Evolutionary conservation across 2,113 vertebrate genomes (phyloP).

Genomic region (Cololabis saira): DNA sequence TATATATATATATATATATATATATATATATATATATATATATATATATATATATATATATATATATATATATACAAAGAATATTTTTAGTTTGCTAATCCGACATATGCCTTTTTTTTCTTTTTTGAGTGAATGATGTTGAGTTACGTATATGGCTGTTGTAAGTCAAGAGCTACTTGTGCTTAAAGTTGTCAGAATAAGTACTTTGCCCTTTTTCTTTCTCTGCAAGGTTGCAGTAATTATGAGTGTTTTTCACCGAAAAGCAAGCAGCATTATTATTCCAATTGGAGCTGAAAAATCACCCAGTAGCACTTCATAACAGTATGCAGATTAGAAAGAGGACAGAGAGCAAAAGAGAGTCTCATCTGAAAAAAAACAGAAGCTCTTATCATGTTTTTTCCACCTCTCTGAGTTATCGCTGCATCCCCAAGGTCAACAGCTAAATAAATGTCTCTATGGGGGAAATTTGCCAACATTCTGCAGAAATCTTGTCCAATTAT

Average conservation of each 20-base stretch:
- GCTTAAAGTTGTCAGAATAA: slow-evolving; percentile 41
- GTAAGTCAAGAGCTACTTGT: slow-evolving; percentile 50
- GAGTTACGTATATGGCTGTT: not conserved
- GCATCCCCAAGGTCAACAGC: slow-evolving; percentile 63
- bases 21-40: no score
- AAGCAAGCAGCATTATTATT: slow-evolving; percentile 54
- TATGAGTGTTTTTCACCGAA: slow-evolving; percentile 64
- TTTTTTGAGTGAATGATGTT: not conserved
- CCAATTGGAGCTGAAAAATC: slow-evolving; percentile 63
- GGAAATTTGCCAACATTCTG: slow-evolving; percentile 35
- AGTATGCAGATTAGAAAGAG: slow-evolving; percentile 40
- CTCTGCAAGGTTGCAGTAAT: slow-evolving; percentile 64
- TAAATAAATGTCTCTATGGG: slow-evolving; percentile 62
- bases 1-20: no score
- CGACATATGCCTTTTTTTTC: no score
- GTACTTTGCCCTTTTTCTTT: slow-evolving; percentile 61
- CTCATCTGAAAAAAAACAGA: slow-evolving; percentile 67
- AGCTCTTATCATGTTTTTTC: slow-evolving; percentile 63
- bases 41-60: no score
- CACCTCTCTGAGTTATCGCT: slow-evolving; percentile 30
- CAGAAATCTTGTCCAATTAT: slow-evolving; percentile 40
- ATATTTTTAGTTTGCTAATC: no score
- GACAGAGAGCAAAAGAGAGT: slow-evolving; percentile 35
- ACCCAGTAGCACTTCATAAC: slow-evolving; percentile 49
- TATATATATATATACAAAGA: no score